Conservation (phyloP, 2,797 vertebrate species). For the Mormyrops attenuatus region DNA sequence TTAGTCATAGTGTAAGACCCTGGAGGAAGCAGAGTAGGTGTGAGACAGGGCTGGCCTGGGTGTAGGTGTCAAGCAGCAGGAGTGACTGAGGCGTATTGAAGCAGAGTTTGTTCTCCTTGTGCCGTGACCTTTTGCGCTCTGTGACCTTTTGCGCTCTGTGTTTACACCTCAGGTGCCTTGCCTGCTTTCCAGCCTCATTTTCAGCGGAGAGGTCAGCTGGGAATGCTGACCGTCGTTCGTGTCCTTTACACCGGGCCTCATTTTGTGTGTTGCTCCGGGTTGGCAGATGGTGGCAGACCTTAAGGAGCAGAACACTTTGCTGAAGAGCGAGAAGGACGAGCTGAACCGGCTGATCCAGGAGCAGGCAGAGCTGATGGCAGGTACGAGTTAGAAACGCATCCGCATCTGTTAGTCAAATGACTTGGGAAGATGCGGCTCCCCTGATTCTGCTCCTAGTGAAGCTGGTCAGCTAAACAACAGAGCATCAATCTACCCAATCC, state of each 20-base stretch:
- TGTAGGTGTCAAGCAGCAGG: background rate
- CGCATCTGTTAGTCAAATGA: background rate
- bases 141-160: background rate
- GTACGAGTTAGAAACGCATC: constrained; percentile 48
- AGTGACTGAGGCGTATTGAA: background rate
- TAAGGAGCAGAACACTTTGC: constrained; percentile 74
- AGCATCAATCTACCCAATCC: background rate
- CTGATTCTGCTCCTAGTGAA: background rate
- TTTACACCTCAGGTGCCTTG: background rate
- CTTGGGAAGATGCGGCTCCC: background rate
- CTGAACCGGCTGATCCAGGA: constrained; percentile 73
- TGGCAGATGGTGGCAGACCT: constrained; percentile 76
- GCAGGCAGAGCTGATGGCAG: constrained; percentile 74
- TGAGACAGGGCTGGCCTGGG: background rate
- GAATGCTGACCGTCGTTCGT: too few species aligned
- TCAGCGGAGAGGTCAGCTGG: background rate
- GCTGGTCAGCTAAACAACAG: background rate
- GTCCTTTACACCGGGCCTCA: background rate
- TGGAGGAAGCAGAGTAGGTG: background rate
- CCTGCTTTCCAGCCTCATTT: background rate
- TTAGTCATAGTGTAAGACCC: background rate
- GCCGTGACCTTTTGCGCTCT: background rate
- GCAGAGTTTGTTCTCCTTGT: background rate
- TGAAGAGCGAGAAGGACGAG: constrained; percentile 78
- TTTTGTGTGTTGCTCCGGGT: constrained; percentile 19